Evolutionary conservation across 1,140 invertebrate species (phyloP).

Genomic region (Temnothorax nylanderi): DNA sequence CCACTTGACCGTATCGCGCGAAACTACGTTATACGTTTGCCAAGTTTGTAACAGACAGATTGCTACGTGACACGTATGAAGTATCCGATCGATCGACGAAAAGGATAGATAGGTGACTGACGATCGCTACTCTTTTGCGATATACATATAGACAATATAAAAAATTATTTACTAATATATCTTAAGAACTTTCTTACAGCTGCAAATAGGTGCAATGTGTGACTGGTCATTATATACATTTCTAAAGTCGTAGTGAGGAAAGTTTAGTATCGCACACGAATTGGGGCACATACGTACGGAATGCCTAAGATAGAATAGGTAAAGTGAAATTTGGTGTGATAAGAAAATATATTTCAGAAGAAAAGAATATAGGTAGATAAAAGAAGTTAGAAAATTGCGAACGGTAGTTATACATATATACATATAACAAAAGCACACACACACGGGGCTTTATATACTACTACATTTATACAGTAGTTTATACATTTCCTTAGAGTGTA

Average conservation of each 20-base stretch:
- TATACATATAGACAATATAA: neutral
- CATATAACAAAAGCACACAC: neutral
- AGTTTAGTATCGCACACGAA: neutral
- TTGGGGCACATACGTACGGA: neutral
- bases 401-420: neutral
- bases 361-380: neutral
- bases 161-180: neutral
- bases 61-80: constrained; percentile 32
- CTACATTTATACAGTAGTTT: neutral
- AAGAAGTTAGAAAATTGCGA: neutral
- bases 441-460: neutral
- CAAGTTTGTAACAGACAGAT: constrained; percentile 27
- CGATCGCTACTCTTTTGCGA: neutral
- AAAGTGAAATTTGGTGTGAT: neutral
- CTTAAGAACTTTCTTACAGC: neutral
- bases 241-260: neutral
- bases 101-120: neutral
- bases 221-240: neutral
- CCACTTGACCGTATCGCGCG: constrained; percentile 44
- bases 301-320: neutral
- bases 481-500: neutral
- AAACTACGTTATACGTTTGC: constrained; percentile 47
- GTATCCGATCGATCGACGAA: neutral
- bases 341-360: neutral
- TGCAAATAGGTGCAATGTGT: neutral